Evolutionary conservation across 1,140 invertebrate species (phyloP).

Genomic region (Semibalanus balanoides): DNA sequence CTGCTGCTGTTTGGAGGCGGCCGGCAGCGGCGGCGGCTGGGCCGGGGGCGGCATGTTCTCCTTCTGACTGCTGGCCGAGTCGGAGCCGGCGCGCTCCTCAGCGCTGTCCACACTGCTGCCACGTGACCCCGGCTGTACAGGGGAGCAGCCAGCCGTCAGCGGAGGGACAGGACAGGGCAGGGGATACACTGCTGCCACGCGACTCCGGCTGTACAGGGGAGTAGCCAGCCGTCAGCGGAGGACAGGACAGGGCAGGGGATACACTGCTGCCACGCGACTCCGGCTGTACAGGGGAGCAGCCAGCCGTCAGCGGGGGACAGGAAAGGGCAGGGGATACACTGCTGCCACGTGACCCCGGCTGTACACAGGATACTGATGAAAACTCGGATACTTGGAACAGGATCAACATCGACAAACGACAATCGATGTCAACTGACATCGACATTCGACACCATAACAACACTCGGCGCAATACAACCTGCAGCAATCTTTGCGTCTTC

Average conservation of each 20-base stretch:
- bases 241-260: no score
- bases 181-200: slow-evolving; percentile 12
- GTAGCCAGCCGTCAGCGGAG: background rate
- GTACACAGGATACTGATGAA: no score
- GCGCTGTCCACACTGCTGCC: slow-evolving; percentile 18
- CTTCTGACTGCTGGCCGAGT: slow-evolving; percentile 7
- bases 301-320: background rate
- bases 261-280: slow-evolving; percentile 13
- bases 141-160: background rate
- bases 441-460: no score
- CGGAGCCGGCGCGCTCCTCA: slow-evolving; percentile 4
- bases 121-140: background rate
- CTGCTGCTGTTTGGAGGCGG: background rate
- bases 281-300: background rate
- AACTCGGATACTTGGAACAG: no score
- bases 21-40: no score
- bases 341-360: background rate
- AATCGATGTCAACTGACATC: no score
- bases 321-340: slow-evolving; percentile 9
- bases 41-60: slow-evolving; percentile 17
- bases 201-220: background rate
- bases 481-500: no score
- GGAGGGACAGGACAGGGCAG: no score
- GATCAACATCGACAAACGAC: no score
- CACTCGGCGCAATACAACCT: no score